A percentile compares a stretch with the other conserved stretches of the same genome.
phyloP scores from a whole-genome alignment of 2,113 vertebrate species.

The Bufo gargarizans region DNA sequence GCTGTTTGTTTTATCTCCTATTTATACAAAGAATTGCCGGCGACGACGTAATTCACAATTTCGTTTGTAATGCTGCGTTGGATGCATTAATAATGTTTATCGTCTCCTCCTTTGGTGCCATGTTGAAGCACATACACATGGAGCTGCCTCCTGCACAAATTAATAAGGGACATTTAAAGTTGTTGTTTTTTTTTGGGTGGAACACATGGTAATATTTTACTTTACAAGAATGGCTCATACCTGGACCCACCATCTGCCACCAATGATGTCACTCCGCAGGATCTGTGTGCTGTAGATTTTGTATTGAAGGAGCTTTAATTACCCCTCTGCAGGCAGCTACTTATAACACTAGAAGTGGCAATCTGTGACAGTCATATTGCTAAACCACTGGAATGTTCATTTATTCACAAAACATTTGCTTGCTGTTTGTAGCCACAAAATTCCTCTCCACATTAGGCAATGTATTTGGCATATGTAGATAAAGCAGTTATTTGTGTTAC shows the following conservation, averaged over 20 bases:
- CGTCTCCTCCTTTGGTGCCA: slow-evolving; percentile 31
- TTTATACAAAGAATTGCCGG: neutral
- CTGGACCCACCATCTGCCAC: neutral
- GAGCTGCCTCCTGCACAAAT: neutral
- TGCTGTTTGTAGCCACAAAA: neutral
- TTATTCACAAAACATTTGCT: slow-evolving; percentile 7
- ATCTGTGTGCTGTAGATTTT: neutral
- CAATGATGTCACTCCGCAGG: neutral
- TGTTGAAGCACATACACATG: neutral
- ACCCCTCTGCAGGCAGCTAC: neutral
- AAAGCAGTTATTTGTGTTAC: neutral
- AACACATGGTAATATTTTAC: neutral
- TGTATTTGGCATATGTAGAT: neutral
- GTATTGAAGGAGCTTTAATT: too few relatives aligned
- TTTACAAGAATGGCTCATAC: neutral
- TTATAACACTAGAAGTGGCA: neutral
- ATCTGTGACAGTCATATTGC: neutral
- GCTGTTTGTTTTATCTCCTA: slow-evolving; percentile 19
- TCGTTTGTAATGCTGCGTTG: neutral
- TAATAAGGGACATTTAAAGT: neutral
- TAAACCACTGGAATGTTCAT: neutral
- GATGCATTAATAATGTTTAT: slow-evolving; percentile 50
- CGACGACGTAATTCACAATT: slow-evolving; percentile 1
- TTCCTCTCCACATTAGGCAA: neutral
- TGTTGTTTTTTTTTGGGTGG: neutral